A percentile compares a stretch with the other conserved stretches of the same genome.
phyloP scores from a whole-genome alignment of 2,113 vertebrate genomes.

The Xiphorhynchus elegans region DNA sequence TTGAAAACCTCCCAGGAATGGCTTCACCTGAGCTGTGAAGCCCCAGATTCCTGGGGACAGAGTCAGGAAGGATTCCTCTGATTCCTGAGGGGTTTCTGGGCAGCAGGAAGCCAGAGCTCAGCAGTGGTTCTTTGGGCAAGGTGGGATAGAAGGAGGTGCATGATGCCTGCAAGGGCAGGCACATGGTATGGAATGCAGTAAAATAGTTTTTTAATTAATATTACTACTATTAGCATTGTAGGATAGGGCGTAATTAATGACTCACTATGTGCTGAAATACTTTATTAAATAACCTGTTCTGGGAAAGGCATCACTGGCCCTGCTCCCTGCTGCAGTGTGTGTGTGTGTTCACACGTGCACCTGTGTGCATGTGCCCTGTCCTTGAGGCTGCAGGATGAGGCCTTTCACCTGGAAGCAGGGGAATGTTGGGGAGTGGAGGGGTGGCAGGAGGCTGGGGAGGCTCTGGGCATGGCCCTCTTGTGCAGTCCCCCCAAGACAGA shows the following conservation, averaged over 20 bases:
- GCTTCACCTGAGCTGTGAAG: neutral
- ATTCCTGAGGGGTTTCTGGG: neutral
- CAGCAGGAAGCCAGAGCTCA: rapidly evolving
- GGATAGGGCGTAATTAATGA: neutral
- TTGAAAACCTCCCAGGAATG: neutral
- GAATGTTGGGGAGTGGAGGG: neutral
- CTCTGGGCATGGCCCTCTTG: neutral
- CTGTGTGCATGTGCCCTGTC: rapidly evolving
- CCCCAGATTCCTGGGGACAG: neutral
- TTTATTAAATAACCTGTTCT: neutral
- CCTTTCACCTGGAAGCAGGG: rapidly evolving
- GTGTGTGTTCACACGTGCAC: too few relatives aligned
- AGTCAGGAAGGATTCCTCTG: neutral
- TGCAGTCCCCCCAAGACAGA: rapidly evolving
- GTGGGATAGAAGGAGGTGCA: neutral
- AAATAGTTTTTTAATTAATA: neutral
- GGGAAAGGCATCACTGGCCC: neutral
- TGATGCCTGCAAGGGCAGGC: neutral
- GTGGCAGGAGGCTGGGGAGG: neutral
- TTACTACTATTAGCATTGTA: neutral
- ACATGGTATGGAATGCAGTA: neutral
- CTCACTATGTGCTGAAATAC: neutral
- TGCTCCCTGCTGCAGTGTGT: neutral
- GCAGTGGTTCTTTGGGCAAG: neutral
- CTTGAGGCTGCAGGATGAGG: rapidly evolving